Base-by-base conservation (phyloP, 2,888 invertebrate species). In the Tipula confusa region DNA sequence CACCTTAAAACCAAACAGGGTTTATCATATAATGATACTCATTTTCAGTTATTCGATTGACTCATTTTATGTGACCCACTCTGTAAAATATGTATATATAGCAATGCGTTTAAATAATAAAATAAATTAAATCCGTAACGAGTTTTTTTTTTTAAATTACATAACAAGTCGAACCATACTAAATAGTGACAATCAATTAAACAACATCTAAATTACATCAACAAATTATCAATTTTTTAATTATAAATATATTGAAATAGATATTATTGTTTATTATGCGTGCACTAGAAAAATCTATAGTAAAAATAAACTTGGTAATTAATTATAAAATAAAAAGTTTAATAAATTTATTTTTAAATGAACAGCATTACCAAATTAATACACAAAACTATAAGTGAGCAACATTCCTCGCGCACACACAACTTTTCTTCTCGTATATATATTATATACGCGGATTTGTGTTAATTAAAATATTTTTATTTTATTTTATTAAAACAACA, bases 201-300 rank as follows among this genome's bases (percentile, higher is more conserved):
- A 64, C 18, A 64, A 64, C 64, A 64, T 64, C 64, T 64, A 64
- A 64, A 64, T 64, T 64, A 64, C 64, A 64, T 64, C 64, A 64
- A 64, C 24, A 64, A 64, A 64, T 64, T 64, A 64, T 24, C 64
- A 24, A 64, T 6, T 33, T 11, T n/a, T n/a, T n/a, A n/a, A n/a
- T n/a, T n/a, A n/a, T n/a, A n/a, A n/a, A n/a, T 33, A 33, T 33
- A 33, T 24, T 64, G 64, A 64, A 64, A 64, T 64, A 64, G 64
- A 64, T 64, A 64, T 64, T 64, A 18, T n/a, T n/a, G n/a, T n/a
- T n/a, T n/a, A n/a, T n/a, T n/a, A n/a, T n/a, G n/a, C n/a, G n/a
- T n/a, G n/a, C n/a, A n/a, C n/a, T n/a, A n/a, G n/a, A n/a, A n/a
- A n/a, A n/a, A n/a, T n/a, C n/a, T n/a, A n/a, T n/a, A n/a, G n/a